These are phyloP conservation scores for Aphelinus certus DNA, from an alignment of 1,140 invertebrate genomes.

Conservation along the genomic window DNA sequence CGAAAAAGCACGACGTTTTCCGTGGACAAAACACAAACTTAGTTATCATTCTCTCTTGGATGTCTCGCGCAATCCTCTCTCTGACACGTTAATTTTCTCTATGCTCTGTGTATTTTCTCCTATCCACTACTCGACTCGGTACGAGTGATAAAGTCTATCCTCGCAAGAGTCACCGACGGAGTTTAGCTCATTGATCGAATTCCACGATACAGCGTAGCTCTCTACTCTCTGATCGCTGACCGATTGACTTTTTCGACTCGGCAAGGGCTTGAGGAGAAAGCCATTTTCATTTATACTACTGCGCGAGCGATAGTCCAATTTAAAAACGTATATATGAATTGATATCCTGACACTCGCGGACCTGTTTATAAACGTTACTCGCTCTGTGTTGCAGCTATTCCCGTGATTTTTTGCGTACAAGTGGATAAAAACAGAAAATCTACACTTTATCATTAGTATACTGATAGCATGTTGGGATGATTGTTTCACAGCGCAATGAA, in stretches of 20 bases:
- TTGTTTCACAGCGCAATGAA: too few relatives aligned
- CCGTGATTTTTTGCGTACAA: too few relatives aligned
- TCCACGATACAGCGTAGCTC: not conserved
- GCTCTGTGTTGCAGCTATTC: too few relatives aligned
- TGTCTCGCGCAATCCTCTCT: not conserved
- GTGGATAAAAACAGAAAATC: too few relatives aligned
- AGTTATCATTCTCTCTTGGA: too few relatives aligned
- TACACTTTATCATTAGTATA: too few relatives aligned
- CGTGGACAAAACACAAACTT: too few relatives aligned
- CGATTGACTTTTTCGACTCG: not conserved
- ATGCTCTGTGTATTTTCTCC: not conserved
- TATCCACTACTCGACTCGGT: not conserved
- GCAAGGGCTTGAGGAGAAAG: not conserved
- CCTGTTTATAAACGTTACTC: too few relatives aligned
- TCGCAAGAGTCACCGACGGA: not conserved
- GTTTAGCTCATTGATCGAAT: conserved; percentile 13
- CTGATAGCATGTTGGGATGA: too few relatives aligned
- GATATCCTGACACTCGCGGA: too few relatives aligned
- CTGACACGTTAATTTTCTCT: conserved; percentile 4
- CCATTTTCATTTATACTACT: conserved; percentile 16
- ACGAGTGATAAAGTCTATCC: conserved; percentile 6
- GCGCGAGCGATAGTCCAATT: conserved; percentile 17
- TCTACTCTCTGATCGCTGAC: conserved; percentile 6
- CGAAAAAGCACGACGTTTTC: too few relatives aligned
- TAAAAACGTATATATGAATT: not conserved